A percentile compares a stretch with the other conserved stretches of the same genome.
These are phyloP conservation scores for Dicaeum eximium DNA, from an alignment of 2,113 vertebrate species.

Conservation along the genomic window DNA sequence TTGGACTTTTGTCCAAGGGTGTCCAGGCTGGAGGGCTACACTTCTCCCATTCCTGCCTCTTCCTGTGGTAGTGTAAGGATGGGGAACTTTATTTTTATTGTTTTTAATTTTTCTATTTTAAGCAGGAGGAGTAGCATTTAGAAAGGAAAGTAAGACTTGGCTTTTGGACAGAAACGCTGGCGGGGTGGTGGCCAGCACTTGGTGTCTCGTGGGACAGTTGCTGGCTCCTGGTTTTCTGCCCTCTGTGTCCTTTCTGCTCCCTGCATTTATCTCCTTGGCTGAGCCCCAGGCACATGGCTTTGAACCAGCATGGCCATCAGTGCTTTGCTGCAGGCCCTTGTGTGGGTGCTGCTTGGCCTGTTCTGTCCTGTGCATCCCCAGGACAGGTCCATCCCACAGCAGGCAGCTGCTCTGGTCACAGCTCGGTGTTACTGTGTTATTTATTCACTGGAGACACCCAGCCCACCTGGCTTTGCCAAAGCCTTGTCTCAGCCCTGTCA, in stretches of 20 bases:
- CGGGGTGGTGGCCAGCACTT: not conserved
- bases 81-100: not conserved
- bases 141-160: not conserved
- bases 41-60: not conserved
- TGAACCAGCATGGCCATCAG: not conserved
- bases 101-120: not conserved
- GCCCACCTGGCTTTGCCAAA: accelerated
- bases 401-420: not conserved
- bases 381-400: not conserved
- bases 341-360: not conserved
- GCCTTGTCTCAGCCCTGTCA: not conserved
- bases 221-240: not conserved
- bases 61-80: not conserved
- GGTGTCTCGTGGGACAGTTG: not conserved
- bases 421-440: too few relatives aligned
- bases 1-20: not conserved
- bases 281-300: not conserved
- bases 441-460: not conserved
- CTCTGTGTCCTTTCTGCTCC: not conserved
- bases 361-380: not conserved
- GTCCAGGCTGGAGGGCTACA: not conserved
- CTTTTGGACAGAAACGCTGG: not conserved
- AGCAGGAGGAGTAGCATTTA: not conserved
- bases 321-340: accelerated
- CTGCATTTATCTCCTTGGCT: not conserved